Conservation (phyloP, 2,888 invertebrate genomes). For the Trichogramma dendrolimi region DNA sequence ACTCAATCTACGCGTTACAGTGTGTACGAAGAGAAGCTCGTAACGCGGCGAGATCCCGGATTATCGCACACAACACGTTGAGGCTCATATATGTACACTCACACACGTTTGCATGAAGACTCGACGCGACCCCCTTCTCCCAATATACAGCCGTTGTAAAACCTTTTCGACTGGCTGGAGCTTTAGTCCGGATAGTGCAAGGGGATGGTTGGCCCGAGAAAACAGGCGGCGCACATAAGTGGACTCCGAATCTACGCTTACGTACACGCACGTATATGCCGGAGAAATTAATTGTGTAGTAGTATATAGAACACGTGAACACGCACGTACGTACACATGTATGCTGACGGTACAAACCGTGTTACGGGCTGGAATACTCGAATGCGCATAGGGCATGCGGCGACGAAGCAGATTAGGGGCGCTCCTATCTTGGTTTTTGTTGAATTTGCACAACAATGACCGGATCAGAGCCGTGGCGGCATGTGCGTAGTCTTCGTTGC, state of each 20-base stretch:
- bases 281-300: constrained; percentile 23
- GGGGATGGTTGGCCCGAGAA: background rate
- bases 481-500: constrained; percentile 39
- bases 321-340: background rate
- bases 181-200: background rate
- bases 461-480: constrained; percentile 45
- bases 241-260: background rate
- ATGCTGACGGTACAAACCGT: background rate
- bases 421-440: constrained; percentile 43
- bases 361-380: background rate
- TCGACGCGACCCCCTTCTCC: background rate
- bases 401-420: constrained; percentile 43
- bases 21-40: background rate
- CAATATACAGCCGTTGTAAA: too few relatives aligned
- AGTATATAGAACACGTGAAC: background rate
- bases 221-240: constrained; percentile 17
- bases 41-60: constrained; percentile 22
- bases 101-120: background rate
- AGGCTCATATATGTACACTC: background rate
- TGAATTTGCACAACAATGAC: constrained; percentile 52
- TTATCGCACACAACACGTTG: constrained; percentile 17
- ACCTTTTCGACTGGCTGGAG: constrained; percentile 13
- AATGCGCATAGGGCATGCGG: background rate
- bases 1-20: constrained; percentile 1
- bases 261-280: background rate